Base-by-base conservation (phyloP, 2,888 invertebrate species). In the Polylopha cassiicola region DNA sequence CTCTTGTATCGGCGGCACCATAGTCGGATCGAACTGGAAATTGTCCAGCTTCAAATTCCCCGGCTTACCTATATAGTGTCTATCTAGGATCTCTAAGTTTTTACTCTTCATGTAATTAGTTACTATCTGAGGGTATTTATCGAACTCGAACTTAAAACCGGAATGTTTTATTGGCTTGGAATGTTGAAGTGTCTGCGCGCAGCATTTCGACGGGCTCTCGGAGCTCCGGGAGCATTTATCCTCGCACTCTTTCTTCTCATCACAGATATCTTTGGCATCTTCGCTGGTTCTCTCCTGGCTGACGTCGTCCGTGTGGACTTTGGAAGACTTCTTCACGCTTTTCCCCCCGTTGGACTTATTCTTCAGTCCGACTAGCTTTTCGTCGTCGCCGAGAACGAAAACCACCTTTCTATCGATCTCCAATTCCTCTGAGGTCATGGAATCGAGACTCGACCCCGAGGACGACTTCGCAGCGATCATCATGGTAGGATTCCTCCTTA, bases 91-190 rank as follows among this genome's bases (percentile, higher is more conserved):
- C 69, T 90, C 89, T 55, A 91, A 82, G 68, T 91, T 91, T 72
- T 91, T 91, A 68, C 90, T 90, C 74, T 89, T 90, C 91, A 91
- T 91, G 65, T 91, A 91, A 73, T 91, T 91, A 55, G 89, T 89
- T 53, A 90, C 90, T 67, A 91, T 91, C 67, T 91, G 90, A 16
- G 91, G 91, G 75, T 90, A 91, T 74, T 91, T 90, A 69, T 90
- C 89, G 61, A 91, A 90, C 67, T 91, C 91, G 65, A 91, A 91
- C 73, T 91, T 91, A 68, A 91, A 89, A 58, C 91, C 90, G 68
- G 90, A 89, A 87, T 90, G 88, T 80, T 88, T 87, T 58, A 89
- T 89, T 56, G 85, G 81, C 66, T 85, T 86, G 84, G 86, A 86
- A 86, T 86, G 87, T 81, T 86, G 81, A 65, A 84, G 82, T 60